Percentiles rank a stretch among this genome's conserved stretches.
Evolutionary conservation across 2,888 invertebrate genomes (phyloP).

Genomic region (Nomada lathburiana): DNA sequence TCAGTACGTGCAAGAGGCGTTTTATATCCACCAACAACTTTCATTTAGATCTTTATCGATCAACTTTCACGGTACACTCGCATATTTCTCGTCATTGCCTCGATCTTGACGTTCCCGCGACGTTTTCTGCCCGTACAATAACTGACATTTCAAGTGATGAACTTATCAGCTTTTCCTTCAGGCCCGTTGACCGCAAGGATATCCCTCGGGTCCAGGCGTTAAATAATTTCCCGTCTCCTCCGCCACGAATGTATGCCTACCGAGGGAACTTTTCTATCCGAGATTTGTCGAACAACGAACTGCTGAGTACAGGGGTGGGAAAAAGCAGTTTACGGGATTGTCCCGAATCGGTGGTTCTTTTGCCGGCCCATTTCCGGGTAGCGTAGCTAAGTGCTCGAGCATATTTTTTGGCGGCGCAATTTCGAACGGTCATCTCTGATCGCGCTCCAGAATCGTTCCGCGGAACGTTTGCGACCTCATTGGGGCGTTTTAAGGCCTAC

Average conservation of each 20-base stretch:
- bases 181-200: not conserved
- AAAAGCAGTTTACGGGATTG: slow-evolving; percentile 7
- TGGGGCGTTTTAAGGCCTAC: slow-evolving; percentile 56
- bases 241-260: slow-evolving; percentile 6
- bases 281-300: too few species aligned
- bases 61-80: slow-evolving; percentile 69
- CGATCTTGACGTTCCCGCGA: slow-evolving; percentile 33
- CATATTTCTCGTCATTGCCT: slow-evolving; percentile 59
- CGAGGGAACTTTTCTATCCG: not conserved
- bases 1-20: slow-evolving; percentile 50
- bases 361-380: slow-evolving; percentile 29
- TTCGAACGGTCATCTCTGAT: slow-evolving; percentile 31
- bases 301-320: not conserved
- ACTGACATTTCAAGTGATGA: slow-evolving; percentile 3
- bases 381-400: slow-evolving; percentile 29
- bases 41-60: slow-evolving; percentile 74
- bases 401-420: slow-evolving; percentile 41
- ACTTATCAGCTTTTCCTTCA: not conserved
- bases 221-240: not conserved
- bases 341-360: slow-evolving; percentile 15
- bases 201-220: not conserved
- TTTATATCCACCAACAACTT: slow-evolving; percentile 68
- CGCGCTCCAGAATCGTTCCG: slow-evolving; percentile 52
- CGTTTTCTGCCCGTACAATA: slow-evolving; percentile 47
- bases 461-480: slow-evolving; percentile 57